Base-by-base conservation (phyloP, 2,113 vertebrate species). In the Suncus etruscus region DNA sequence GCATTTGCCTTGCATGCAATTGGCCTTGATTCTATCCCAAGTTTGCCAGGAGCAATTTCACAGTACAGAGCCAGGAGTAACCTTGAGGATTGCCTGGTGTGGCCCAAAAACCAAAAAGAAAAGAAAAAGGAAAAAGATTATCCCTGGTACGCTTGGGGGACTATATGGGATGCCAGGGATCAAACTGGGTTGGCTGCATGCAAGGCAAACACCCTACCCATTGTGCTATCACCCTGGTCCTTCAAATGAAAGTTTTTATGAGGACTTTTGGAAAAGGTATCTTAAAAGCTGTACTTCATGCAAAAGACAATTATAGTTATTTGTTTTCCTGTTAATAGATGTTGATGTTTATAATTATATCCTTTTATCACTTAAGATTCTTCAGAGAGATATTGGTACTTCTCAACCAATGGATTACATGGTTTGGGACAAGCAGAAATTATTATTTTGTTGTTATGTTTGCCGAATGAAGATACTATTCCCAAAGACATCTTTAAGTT, bases 351-450 rank as follows among this genome's bases (percentile, higher is more conserved):
- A 88, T 80, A 93, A 32, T 84, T 69, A 11, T 89, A 76, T 94
- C 89, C 76, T 96, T 95, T 98, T 94, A n/a, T 95, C 70, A 66
- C 76, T 91, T 92, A 94, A 99, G 99, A 98, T 98, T 97, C 96
- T 87, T 97, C 97, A 74, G 97, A 97, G 82, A 98, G 97, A 89
- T 99, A 99, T 94, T 99, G 99, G 99, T 99, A 97, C 94, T 98
- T 99, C 50, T 98, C 98, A 96, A 99, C 99, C 47, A 99, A 98
- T 7, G 99, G 99, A 90, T 97, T 99, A 5, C 98, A 98, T 97
- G 98, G 98, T 50, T 97, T 99, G 96, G 99, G 99, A 39, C 99
- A 99, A 97, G 98, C 98, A 90, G 99, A 99, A 98, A 94, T 99
- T 96, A 96, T 99, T 72, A 98, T 99, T 96, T 74, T 99, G 27